Evolutionary conservation across 2,888 invertebrate genomes (phyloP), one percentile per base, ranked within the genome.

Genomic region (Drosophila mettleri): DNA sequence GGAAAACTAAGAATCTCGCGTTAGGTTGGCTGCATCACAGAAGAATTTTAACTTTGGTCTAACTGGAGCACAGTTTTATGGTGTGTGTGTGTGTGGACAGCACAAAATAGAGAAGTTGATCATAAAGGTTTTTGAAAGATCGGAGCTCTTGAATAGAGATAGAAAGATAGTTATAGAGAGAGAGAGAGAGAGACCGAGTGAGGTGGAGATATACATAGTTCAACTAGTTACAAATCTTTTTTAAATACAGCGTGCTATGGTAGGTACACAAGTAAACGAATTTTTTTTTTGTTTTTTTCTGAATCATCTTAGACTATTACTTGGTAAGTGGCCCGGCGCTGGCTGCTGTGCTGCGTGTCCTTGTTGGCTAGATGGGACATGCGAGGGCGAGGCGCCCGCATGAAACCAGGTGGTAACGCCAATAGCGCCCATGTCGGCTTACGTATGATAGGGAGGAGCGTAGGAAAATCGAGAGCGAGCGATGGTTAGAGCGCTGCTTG

Each of bases 381-480:
- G 78, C 45, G 79, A 76, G 34, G 81, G 80, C 77, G 91, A 89
- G 57, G 90, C 89, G 74, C 92, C 92, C 68, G 92, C 90, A 90
- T 92, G 92, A 85, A 91, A 92, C 91, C 92, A 92, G 75, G 92
- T 92, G 85, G 92, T 92, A 51, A 92, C 91, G 88, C 92, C 92
- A 72, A 92, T 87, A 74, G 85, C 90, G 78, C 90, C 89, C 74
- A 91, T 88, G 76, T 92, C 92, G 90, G 89, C 92, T 92, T 60
- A 52, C 16, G 39, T 18, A 60, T 53, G 53, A 46, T 29, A 16
- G 38, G n/a, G 46, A 16, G 38, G n/a, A 51, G 61, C 46, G 45
- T 27, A 27, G n/a, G n/a, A 27, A 51, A 53, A 48, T 36, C 46
- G 45, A 68, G 60, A 60, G 65, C 65, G 45, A 63, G 41, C 54